phyloP scores from a whole-genome alignment of 2,113 vertebrate genomes.

The Etheostoma cragini region DNA sequence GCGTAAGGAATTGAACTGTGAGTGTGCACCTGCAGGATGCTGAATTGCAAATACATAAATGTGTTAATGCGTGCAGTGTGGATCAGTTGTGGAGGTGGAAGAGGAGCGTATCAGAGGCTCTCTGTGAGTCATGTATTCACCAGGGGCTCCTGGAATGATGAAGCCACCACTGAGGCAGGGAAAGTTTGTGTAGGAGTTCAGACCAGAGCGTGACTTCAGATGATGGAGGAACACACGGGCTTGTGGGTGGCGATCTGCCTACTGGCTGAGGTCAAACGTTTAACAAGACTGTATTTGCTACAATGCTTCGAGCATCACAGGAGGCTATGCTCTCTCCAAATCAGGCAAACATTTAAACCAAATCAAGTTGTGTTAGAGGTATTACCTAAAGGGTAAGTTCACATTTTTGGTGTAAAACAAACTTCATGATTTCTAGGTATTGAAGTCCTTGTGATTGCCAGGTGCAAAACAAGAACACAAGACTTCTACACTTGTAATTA shows the following conservation, averaged over 20 bases:
- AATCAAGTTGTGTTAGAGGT: neutral
- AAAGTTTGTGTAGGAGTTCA: conserved; percentile 63
- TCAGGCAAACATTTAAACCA: neutral
- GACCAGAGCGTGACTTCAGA: conserved; percentile 48
- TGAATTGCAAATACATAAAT: neutral
- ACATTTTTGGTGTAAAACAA: neutral
- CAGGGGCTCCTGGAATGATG: conserved; percentile 48
- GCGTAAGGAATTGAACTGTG: conserved; percentile 17
- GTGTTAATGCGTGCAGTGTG: conserved; percentile 15
- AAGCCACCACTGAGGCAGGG: conserved; percentile 42
- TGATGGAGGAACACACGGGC: conserved; percentile 3
- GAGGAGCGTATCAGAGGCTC: conserved; percentile 27
- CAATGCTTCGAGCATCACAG: neutral
- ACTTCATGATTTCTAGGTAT: neutral
- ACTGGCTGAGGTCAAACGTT: conserved; percentile 28
- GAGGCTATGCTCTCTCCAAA: neutral
- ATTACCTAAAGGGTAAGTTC: neutral
- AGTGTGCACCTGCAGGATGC: conserved; percentile 6
- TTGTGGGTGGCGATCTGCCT: conserved; percentile 33
- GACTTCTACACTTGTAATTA: neutral
- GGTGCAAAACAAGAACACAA: neutral
- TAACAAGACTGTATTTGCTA: neutral
- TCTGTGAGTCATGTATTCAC: conserved; percentile 69
- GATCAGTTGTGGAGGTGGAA: conserved; percentile 50
- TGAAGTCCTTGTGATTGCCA: neutral